Evolutionary conservation across 2,797 vertebrate species (phyloP).

Genomic region (Pogoniulus pusillus): DNA sequence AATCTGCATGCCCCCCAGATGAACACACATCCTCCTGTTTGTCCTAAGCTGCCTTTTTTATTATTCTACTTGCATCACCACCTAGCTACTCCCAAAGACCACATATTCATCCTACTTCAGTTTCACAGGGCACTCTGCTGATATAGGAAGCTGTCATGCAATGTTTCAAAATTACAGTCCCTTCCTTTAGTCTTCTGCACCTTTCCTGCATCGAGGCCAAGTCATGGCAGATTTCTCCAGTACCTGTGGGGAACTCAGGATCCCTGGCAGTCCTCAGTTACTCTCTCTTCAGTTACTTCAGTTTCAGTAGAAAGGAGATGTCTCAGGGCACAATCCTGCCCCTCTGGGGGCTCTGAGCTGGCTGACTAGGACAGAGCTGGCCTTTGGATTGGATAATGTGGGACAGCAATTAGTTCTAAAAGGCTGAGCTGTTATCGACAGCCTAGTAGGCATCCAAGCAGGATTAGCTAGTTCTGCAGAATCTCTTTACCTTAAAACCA

Average conservation of each 20-base stretch:
- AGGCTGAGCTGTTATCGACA: not conserved
- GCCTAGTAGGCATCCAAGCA: not conserved
- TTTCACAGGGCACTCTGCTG: not conserved
- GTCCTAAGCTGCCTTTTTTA: not conserved
- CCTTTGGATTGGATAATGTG: not conserved
- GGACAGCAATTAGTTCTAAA: not conserved
- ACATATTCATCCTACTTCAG: not conserved
- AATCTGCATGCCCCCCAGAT: not conserved
- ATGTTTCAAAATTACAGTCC: not conserved
- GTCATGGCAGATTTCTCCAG: not conserved
- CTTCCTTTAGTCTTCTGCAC: not conserved
- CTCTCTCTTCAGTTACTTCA: conserved; percentile 58
- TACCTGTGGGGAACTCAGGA: not conserved
- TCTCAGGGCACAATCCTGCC: conserved; percentile 62
- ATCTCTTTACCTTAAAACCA: not conserved
- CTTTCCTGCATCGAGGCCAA: not conserved
- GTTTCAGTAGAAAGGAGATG: conserved; percentile 49
- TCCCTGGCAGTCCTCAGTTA: not conserved
- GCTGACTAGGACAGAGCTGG: not conserved
- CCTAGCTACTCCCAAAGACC: not conserved
- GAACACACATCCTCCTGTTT: not conserved
- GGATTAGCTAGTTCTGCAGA: not conserved
- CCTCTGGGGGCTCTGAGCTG: conserved; percentile 63
- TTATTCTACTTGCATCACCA: not conserved
- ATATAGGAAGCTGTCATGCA: not conserved